Percentiles rank a stretch among this genome's conserved stretches.
Conservation (phyloP, 1,140 invertebrate species). For the Achatina immaculata region DNA sequence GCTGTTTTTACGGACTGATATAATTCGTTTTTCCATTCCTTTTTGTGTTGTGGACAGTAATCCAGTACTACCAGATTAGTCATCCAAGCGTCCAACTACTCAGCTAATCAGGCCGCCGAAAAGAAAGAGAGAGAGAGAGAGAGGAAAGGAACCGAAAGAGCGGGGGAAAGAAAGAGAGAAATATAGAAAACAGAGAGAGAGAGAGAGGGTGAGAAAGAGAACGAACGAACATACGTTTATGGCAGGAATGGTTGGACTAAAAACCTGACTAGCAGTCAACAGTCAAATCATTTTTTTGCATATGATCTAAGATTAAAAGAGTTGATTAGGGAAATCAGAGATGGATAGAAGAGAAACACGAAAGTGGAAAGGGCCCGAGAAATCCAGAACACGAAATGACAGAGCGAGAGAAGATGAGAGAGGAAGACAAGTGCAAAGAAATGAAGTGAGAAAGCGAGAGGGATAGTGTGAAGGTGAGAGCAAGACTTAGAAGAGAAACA, state of each 20-base stretch:
- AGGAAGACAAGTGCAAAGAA: constrained; percentile 1
- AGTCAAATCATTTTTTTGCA: no score
- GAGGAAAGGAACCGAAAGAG: no score
- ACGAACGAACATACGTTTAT: not conserved
- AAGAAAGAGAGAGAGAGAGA: no score
- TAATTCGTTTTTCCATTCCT: no score
- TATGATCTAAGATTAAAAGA: not conserved
- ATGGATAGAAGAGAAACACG: not conserved
- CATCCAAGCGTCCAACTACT: no score
- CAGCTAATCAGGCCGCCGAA: no score
- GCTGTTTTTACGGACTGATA: no score
- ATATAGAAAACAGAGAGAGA: not conserved
- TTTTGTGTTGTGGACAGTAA: no score
- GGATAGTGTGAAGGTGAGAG: not conserved
- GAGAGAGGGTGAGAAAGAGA: not conserved
- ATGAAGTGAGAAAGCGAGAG: not conserved
- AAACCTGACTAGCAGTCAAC: not conserved
- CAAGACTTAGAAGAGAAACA: not conserved
- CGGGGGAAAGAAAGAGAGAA: not conserved
- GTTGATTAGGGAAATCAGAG: not conserved
- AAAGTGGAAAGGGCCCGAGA: not conserved
- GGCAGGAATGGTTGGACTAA: not conserved
- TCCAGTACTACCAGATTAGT: no score
- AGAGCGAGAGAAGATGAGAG: constrained; percentile 8
- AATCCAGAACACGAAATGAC: not conserved